phyloP scores from a whole-genome alignment of 2,113 vertebrate genomes.

The Melanerpes formicivorus region DNA sequence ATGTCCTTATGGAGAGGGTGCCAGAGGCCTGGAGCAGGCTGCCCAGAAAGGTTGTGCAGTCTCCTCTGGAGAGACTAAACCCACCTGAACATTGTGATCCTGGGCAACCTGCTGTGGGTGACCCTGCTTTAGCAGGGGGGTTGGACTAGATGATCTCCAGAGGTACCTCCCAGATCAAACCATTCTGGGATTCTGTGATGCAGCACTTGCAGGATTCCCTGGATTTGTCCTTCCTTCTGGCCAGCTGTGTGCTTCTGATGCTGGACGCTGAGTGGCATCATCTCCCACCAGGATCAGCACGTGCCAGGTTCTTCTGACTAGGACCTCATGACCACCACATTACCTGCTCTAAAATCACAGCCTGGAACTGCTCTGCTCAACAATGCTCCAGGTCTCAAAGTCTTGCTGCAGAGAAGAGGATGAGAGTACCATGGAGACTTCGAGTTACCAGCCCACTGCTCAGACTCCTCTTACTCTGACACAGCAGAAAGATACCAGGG shows the following conservation, averaged over 20 bases:
- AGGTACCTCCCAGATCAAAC: no score
- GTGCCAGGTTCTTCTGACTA: neutral
- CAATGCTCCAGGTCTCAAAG: neutral
- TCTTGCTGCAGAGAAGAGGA: neutral
- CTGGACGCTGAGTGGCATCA: neutral
- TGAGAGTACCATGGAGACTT: neutral
- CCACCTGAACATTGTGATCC: neutral
- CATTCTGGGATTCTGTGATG: neutral
- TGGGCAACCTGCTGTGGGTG: neutral
- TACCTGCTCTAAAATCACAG: neutral
- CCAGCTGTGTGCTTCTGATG: neutral
- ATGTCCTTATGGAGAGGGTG: neutral
- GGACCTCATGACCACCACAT: neutral
- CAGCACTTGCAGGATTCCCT: neutral
- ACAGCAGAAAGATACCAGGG: neutral
- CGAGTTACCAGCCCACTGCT: neutral
- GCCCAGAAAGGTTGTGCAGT: neutral
- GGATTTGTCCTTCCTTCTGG: fast-evolving
- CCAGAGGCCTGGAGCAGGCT: neutral
- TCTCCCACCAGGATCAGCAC: fast-evolving
- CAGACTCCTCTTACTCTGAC: neutral
- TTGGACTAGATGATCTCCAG: neutral
- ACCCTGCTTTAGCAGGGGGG: neutral
- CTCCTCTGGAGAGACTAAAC: neutral
- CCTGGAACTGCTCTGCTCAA: neutral